Evolutionary conservation across 2,888 invertebrate genomes (phyloP).

Genomic region (Hydrotaea diabolus): DNA sequence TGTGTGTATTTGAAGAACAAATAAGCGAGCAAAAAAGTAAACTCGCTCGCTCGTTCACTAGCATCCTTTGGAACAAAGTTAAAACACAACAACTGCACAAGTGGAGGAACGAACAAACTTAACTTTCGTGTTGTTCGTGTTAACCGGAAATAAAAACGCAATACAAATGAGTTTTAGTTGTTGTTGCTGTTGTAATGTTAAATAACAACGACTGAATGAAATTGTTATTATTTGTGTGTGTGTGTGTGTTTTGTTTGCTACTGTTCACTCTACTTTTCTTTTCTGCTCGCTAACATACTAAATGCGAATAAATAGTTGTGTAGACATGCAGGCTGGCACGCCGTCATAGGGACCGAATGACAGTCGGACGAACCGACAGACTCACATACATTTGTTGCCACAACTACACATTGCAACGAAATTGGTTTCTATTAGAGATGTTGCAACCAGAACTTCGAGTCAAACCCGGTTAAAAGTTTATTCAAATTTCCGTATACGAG

Average conservation of each 20-base stretch:
- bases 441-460: not conserved
- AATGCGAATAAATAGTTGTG: not conserved
- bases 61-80: conserved; percentile 14
- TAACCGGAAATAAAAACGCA: conserved; percentile 68
- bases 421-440: not conserved
- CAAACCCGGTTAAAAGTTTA: too few species aligned
- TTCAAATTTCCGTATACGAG: too few species aligned
- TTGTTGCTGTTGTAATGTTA: conserved; percentile 33
- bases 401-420: not conserved
- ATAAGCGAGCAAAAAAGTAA: conserved; percentile 75
- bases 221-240: conserved; percentile 21
- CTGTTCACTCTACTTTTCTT: not conserved
- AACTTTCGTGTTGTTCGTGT: conserved; percentile 62
- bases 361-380: not conserved
- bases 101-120: conserved; percentile 31
- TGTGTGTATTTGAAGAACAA: too few species aligned
- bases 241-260: conserved; percentile 4
- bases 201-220: conserved; percentile 41
- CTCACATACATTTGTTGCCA: too few species aligned
- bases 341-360: too few species aligned
- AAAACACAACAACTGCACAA: not conserved
- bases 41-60: not conserved
- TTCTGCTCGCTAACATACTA: not conserved
- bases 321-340: not conserved
- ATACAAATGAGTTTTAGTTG: conserved; percentile 57